Base-by-base conservation (phyloP, 2,888 invertebrate genomes). In the Drosophila villosipedis region DNA sequence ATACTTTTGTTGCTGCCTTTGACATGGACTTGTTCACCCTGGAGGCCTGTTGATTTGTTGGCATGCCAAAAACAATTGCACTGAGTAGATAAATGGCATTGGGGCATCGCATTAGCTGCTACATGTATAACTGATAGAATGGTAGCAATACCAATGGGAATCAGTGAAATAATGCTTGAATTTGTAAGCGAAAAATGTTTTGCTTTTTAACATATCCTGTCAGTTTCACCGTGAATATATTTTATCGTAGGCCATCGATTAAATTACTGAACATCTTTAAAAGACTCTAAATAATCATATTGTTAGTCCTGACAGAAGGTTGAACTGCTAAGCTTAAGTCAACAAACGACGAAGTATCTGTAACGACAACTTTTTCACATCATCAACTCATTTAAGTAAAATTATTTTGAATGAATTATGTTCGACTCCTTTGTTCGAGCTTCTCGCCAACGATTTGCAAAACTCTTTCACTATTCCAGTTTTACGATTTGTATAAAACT, bases 21-120 rank as follows among this genome's bases (percentile, higher is more conserved):
- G 85, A 79, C 69, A 67, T 65, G 85, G 76, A 76, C 72, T 68
- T 66, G 52, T 74, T 47, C 61, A 62, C 89, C 83, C 84, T 49
- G 57, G 89, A 75, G 90, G 74, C 80, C 74, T 65, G 75, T 85
- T 84, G 84, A 84, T 84, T 84, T 84, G 84, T 79, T 76, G 66
- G 73, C 74, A 74, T 74, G 78, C 78, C 78, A 71, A 71, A 67
- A 87, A 80, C 80, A 85, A 82, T 90, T 83, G 80, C 73, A 82
- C 73, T 76, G 85, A 88, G 80, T 78, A 76, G 84, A 68, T 75
- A 75, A 79, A 82, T 82, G 78, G 68, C 82, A 73, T 63, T 78
- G 82, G 65, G 83, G 31, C 49, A 57, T 58, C 39, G 30, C 76
- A 70, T 79, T 79, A 78, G 60, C 67, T 55, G 50, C 54, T 33